Conservation (phyloP, 2,113 vertebrate genomes). For the Centropristis striata region DNA sequence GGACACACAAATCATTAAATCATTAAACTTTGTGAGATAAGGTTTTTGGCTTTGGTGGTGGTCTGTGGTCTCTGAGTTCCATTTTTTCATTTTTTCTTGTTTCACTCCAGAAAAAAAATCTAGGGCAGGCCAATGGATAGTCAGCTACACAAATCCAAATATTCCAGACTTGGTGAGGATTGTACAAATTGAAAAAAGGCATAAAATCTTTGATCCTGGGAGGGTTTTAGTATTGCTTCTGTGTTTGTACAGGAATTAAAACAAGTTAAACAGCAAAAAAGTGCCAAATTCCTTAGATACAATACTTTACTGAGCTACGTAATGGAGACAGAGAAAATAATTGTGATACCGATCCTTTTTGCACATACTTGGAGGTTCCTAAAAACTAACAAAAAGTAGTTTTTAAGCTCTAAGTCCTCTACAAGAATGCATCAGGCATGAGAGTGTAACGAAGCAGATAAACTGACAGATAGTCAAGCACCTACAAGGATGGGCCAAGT, state of each 20-base stretch:
- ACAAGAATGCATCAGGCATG: background rate
- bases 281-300: background rate
- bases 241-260: background rate
- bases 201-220: background rate
- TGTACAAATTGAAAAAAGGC: background rate
- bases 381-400: background rate
- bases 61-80: too few relatives aligned
- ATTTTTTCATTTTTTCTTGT: too few relatives aligned
- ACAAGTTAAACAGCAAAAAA: background rate
- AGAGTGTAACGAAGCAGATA: constrained; percentile 11
- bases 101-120: background rate
- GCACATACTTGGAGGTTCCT: background rate
- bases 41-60: too few relatives aligned
- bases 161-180: background rate
- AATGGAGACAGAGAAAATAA: background rate
- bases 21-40: too few relatives aligned
- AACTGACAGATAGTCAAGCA: constrained; percentile 30
- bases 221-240: background rate
- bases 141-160: background rate
- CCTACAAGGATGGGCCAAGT: background rate
- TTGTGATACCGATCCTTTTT: constrained; percentile 45
- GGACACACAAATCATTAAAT: too few relatives aligned
- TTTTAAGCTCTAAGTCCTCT: background rate
- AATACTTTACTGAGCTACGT: background rate
- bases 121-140: background rate